phyloP scores from a whole-genome alignment of 2,888 invertebrate species.

The Heteropelma amictum region DNA sequence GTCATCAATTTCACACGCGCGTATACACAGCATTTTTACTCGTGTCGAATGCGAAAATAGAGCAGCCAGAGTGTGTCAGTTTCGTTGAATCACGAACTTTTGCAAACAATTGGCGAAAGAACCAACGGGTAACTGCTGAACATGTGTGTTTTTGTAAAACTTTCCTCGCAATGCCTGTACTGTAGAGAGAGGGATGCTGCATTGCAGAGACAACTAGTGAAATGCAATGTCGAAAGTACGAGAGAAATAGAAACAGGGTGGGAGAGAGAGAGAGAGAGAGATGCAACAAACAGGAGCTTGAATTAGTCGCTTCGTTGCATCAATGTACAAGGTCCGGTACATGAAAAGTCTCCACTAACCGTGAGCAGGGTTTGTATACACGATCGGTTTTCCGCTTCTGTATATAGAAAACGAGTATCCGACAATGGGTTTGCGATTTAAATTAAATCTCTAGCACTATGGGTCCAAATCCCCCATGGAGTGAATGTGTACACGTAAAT shows the following conservation, averaged over 20 bases:
- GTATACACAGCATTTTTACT: not conserved
- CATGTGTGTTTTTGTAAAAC: not conserved
- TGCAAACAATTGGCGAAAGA: slow-evolving; percentile 51
- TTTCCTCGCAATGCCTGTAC: not conserved
- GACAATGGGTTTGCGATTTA: slow-evolving; percentile 36
- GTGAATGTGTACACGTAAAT: too few relatives aligned
- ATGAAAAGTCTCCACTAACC: slow-evolving; percentile 31
- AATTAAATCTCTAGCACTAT: slow-evolving; percentile 41
- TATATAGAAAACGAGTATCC: slow-evolving; percentile 32
- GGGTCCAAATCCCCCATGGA: not conserved
- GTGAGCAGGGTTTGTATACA: slow-evolving; percentile 27
- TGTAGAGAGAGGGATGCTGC: slow-evolving; percentile 1
- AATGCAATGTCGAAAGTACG: slow-evolving; percentile 44
- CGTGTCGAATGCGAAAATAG: slow-evolving; percentile 4
- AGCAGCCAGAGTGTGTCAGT: slow-evolving; percentile 5
- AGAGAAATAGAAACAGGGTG: slow-evolving; percentile 4
- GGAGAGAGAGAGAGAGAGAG: slow-evolving; percentile 13
- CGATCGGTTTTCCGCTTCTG: slow-evolving; percentile 32
- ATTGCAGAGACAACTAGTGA: slow-evolving; percentile 22
- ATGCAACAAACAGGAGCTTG: not conserved
- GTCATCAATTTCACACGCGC: not conserved
- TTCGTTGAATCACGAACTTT: slow-evolving; percentile 46
- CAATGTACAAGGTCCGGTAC: slow-evolving; percentile 39
- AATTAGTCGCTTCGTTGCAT: slow-evolving; percentile 34
- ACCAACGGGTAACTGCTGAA: slow-evolving; percentile 14